Base-by-base conservation (phyloP, 2,113 vertebrate genomes). In the Loxodonta africana region DNA sequence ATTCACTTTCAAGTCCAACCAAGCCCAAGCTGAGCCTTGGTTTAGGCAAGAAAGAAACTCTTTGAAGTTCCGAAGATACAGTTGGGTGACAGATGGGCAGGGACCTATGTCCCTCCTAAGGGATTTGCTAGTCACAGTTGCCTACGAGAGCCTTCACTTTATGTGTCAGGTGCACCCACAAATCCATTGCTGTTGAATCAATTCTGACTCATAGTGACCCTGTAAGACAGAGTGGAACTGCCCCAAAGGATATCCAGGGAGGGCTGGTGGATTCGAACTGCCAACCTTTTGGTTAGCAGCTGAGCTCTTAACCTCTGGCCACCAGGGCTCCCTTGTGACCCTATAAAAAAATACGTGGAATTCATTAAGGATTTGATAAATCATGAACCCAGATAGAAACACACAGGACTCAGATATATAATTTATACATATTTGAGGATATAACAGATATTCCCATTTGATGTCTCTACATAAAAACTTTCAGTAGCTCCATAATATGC, bases 21-120 rank as follows among this genome's bases (percentile, higher is more conserved):
- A 44, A 8, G 2, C 51, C 83, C 37, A 57, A 21, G 23, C 2
- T 23, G 5, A 67, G 26, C 12, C 26, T 74, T 67, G 6, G 12
- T 37, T 86, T n/a, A 46, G 62, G 26, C 28, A 86, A 85, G 37
- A 81, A 80, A 88, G 26, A 69, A 23, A 25, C 20, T 62, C 48
- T 33, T 53, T 44, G 6, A 71, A 21, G 25, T 80, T 87, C 41
- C 86, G 84, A 84, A 90, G 23, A 28, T 46, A 30, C 33, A n/a
- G 17, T 28, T 89, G n/a, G 18, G 30, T n/a, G 37, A 44, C 26
- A 51, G 62, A 4, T 74, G 73, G 6, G 30, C 30, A n/a, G 65
- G 51, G 4, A 37, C 6, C 78, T 60, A 6, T 8, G 8, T 0
- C 21, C 1, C 17, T 37, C 8, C 44, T 3, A 2, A 51, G 48